Base-by-base conservation (phyloP, 2,113 vertebrate genomes). In the Semnornis frantzii region DNA sequence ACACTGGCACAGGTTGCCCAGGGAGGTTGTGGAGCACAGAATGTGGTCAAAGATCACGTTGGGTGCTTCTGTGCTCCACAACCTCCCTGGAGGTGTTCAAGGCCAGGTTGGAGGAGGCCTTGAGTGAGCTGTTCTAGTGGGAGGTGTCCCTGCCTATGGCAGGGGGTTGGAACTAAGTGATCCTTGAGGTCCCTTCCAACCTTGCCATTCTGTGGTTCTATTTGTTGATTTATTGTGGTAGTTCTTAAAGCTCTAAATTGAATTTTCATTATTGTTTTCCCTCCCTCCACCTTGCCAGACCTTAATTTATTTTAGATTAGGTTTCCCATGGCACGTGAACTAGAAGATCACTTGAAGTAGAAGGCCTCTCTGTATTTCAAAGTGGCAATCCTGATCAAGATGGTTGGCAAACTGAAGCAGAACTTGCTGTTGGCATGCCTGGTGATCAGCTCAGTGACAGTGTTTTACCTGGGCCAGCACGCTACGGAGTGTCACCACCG, bases 401-500 rank as follows among this genome's bases (percentile, higher is more conserved):
- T 99, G 99, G 97, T 99, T 14, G 99, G 98, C 21, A 99, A 99
- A 96, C 97, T 99, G 83, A 99, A 99, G 91, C 99, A 99, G 97
- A 99, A 99, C 97, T 87, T 99, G 95, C 96, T 99, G 42, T 92
- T 99, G 98, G 98, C 98, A 15, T 99, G 99, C 72, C 97, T 99
- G 98, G 98, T 98, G 88, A 98, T 99, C 96, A 99, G 99, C 91
- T 99, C 99, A 1, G 97, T 98, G 92, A 99, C 99, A 0, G 99
- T 99, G 20, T 99, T 99, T 94, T 99, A 99, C 91, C 87, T 99
- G 94, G 99, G 99, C 74, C 98, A 98, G 31, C 99, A 99, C 1
- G 99, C 99, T 54, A 99, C 99, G 99, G 99, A 99, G 83, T 99
- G 99, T 87, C 99, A 99, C 96, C 99, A 99, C 66, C 98, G 98